These are phyloP conservation scores for Belonocnema kinseyi DNA, from an alignment of 1,140 invertebrate species.

Conservation along the genomic window DNA sequence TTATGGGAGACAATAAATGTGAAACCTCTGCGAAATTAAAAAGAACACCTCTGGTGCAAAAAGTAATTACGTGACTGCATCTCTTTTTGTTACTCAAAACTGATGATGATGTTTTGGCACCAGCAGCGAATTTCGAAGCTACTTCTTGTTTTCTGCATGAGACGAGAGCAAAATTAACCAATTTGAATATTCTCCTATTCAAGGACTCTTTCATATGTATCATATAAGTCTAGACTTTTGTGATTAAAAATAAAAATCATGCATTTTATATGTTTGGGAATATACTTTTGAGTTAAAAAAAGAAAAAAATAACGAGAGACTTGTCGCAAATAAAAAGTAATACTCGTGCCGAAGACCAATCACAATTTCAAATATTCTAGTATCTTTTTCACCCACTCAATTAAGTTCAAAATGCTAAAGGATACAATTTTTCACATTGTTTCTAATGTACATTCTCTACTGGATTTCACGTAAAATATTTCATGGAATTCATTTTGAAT, in stretches of 20 bases:
- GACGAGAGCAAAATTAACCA: not conserved
- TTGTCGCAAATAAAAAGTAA: not conserved
- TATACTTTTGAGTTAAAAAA: too few species aligned
- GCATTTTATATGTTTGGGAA: too few species aligned
- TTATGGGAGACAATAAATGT: not conserved
- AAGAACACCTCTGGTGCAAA: not conserved
- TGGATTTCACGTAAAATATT: too few species aligned
- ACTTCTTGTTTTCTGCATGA: not conserved
- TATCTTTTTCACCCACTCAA: not conserved
- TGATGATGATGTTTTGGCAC: not conserved
- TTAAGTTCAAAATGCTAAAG: too few species aligned
- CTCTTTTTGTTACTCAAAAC: not conserved
- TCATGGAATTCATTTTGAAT: too few species aligned
- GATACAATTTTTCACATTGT: too few species aligned
- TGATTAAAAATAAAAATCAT: too few species aligned
- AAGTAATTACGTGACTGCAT: not conserved
- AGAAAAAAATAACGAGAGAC: too few species aligned
- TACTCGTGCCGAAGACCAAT: not conserved
- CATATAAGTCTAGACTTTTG: too few species aligned
- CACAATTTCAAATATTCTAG: not conserved
- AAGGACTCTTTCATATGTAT: too few species aligned
- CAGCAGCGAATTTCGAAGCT: not conserved
- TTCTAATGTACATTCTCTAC: too few species aligned
- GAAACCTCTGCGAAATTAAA: not conserved
- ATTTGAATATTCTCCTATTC: not conserved